These are phyloP conservation scores for Orientallactaga sibirica DNA, from an alignment of 2,797 vertebrate species.

Conservation along the genomic window DNA sequence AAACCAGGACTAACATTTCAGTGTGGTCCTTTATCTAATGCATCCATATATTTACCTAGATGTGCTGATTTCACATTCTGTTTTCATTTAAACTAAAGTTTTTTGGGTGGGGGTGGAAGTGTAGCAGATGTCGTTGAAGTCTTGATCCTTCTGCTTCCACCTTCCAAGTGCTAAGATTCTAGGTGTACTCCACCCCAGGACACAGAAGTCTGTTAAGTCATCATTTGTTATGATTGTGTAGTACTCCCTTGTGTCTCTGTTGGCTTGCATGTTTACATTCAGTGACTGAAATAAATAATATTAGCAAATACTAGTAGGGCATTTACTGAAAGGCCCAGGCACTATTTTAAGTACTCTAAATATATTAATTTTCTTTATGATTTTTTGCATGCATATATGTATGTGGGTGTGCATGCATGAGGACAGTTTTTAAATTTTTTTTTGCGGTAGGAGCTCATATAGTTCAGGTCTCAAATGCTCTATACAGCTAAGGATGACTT, in stretches of 20 bases:
- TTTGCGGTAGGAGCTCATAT: too few species aligned
- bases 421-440: too few species aligned
- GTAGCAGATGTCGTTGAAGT: not conserved
- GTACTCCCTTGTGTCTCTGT: not conserved
- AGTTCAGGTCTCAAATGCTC: too few species aligned
- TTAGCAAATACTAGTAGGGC: not conserved
- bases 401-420: too few species aligned
- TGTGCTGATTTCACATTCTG: slow-evolving; percentile 21
- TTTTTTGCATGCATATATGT: too few species aligned
- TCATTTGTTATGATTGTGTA: not conserved
- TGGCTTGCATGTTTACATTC: not conserved
- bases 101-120: not conserved
- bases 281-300: slow-evolving; percentile 10
- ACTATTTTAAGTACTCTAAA: slow-evolving; percentile 21
- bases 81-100: slow-evolving; percentile 10
- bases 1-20: not conserved
- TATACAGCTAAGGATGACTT: too few species aligned
- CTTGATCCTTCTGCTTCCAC: not conserved
- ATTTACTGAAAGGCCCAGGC: not conserved
- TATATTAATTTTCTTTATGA: not conserved
- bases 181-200: not conserved
- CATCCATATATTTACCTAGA: not conserved
- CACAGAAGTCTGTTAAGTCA: not conserved
- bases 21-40: not conserved
- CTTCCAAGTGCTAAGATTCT: not conserved